Conservation (phyloP, 2,797 vertebrate species). For the Acanthurus leucopareius region DNA sequence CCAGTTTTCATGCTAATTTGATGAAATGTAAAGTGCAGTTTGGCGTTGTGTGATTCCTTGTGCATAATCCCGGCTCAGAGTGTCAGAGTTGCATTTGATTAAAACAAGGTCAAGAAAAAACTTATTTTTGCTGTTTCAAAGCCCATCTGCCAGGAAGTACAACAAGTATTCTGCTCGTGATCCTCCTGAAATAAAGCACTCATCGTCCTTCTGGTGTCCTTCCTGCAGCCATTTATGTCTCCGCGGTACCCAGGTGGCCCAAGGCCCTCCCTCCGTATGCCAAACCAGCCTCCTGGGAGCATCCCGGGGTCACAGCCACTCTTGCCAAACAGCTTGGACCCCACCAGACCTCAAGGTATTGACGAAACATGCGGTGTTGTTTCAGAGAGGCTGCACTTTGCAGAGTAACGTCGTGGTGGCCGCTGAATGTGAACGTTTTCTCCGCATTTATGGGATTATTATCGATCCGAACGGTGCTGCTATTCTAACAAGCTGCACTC, state of each 20-base stretch:
- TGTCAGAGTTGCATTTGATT: neutral
- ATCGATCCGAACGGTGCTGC: slow-evolving; percentile 24
- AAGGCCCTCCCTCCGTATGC: slow-evolving; percentile 91
- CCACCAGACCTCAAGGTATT: slow-evolving; percentile 89
- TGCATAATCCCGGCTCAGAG: neutral
- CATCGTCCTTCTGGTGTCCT: slow-evolving; percentile 41
- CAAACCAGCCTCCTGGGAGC: slow-evolving; percentile 92
- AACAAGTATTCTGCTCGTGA: slow-evolving; percentile 8
- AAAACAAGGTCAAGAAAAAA: neutral
- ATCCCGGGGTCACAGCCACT: slow-evolving; percentile 93
- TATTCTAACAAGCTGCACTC: slow-evolving; percentile 38
- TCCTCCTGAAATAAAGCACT: slow-evolving; percentile 24
- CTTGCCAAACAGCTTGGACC: slow-evolving; percentile 91
- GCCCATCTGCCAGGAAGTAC: neutral
- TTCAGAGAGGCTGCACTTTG: slow-evolving; percentile 8
- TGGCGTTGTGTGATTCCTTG: neutral
- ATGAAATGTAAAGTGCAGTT: neutral
- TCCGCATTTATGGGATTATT: slow-evolving; percentile 31
- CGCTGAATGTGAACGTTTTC: slow-evolving; percentile 21
- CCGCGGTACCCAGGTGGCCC: slow-evolving; percentile 93
- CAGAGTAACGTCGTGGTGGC: slow-evolving; percentile 1
- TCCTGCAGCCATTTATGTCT: slow-evolving; percentile 93
- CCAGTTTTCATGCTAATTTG: neutral
- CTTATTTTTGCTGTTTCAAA: slow-evolving; percentile 14
- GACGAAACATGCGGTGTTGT: neutral